Percentiles rank a stretch among this genome's conserved stretches.
phyloP scores from a whole-genome alignment of 2,888 invertebrate genomes.

The Drosophila colorata region DNA sequence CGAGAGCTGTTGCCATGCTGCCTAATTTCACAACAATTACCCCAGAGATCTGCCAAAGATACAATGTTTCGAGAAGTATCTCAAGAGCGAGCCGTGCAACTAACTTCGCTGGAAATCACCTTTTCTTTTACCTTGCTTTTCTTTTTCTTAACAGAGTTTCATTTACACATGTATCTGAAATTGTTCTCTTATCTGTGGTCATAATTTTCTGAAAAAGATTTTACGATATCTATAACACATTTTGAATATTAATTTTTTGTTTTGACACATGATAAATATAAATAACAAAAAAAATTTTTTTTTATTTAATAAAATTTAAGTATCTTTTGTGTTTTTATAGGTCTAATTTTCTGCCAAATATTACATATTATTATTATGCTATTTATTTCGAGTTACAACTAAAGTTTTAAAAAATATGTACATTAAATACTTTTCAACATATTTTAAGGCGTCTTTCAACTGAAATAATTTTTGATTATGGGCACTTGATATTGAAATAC shows the following conservation, averaged over 20 bases:
- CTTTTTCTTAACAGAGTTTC: background rate
- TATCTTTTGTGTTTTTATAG: no score
- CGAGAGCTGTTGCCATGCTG: constrained; percentile 37
- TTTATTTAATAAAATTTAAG: no score
- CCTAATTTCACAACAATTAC: constrained; percentile 55
- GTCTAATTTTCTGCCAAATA: no score
- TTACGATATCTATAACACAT: background rate
- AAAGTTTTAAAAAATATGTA: no score
- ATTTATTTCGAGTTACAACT: no score
- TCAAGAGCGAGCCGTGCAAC: background rate
- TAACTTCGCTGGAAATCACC: background rate
- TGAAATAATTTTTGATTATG: no score
- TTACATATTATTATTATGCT: no score
- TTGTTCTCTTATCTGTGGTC: background rate
- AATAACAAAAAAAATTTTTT: no score
- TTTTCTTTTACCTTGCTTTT: background rate
- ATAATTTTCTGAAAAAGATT: background rate
- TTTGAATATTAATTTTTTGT: background rate
- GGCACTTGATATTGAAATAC: no score
- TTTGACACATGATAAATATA: no score
- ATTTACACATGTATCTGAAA: background rate
- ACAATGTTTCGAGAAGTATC: constrained; percentile 1
- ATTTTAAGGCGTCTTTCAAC: no score
- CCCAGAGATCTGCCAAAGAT: constrained; percentile 33
- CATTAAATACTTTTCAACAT: no score